These are phyloP conservation scores for Andrena trimmerana DNA, from an alignment of 2,888 invertebrate species.

Conservation along the genomic window DNA sequence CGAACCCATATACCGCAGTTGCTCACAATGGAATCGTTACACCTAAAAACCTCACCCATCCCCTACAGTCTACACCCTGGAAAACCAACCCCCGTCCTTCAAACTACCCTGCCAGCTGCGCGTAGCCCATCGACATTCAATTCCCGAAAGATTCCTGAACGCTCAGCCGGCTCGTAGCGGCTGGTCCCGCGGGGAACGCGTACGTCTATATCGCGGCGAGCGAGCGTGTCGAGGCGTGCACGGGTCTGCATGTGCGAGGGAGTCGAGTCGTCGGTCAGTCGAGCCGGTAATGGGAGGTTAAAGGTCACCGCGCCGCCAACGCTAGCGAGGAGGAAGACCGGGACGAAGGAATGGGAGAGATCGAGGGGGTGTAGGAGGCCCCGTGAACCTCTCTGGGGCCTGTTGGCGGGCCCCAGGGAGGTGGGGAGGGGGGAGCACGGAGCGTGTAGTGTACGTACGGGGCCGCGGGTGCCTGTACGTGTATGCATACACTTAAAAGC, in stretches of 20 bases:
- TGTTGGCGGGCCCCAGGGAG: conserved; percentile 36
- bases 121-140: conserved; percentile 39
- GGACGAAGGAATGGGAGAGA: conserved; percentile 45
- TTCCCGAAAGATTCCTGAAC: conserved; percentile 44
- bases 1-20: too few relatives aligned
- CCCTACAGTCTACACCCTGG: too few relatives aligned
- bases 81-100: too few relatives aligned
- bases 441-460: conserved; percentile 34
- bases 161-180: conserved; percentile 14
- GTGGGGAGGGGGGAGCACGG: conserved; percentile 45
- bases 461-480: conserved; percentile 39
- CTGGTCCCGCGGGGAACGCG: conserved; percentile 37
- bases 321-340: conserved; percentile 76
- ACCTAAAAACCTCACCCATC: too few relatives aligned
- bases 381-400: conserved; percentile 40
- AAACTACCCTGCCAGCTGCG: background rate
- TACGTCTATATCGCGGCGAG: conserved; percentile 61
- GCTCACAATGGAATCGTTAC: too few relatives aligned
- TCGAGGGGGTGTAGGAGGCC: conserved; percentile 62
- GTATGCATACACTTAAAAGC: conserved; percentile 65
- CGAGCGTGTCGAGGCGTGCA: conserved; percentile 53
- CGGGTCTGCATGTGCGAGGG: conserved; percentile 72
- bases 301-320: conserved; percentile 84
- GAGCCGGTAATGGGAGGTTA: conserved; percentile 84
- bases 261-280: conserved; percentile 83